These are phyloP conservation scores for Campylomormyrus tamandua DNA, from an alignment of 2,113 vertebrate genomes.

Conservation along the genomic window DNA sequence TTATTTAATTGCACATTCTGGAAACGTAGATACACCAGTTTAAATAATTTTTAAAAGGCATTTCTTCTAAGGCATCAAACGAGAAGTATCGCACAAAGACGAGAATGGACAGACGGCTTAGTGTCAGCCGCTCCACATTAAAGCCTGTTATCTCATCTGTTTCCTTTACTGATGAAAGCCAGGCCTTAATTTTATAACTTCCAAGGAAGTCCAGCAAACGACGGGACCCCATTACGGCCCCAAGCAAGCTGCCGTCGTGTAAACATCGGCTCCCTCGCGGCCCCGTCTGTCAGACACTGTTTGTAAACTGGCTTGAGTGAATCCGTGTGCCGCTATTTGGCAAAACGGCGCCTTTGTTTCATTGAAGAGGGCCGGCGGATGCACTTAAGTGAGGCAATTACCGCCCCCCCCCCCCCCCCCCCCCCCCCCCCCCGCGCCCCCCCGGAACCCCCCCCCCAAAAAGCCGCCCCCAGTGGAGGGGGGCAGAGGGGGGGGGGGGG, in stretches of 20 bases:
- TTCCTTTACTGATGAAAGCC: conserved; percentile 12
- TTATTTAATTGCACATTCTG: background rate
- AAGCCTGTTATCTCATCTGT: background rate
- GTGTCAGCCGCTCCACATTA: background rate
- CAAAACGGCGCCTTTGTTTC: background rate
- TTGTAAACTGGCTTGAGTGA: conserved; percentile 2
- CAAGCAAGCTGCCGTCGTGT: background rate
- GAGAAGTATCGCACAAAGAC: background rate
- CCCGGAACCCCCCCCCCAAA: too few species aligned
- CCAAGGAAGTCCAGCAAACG: background rate
- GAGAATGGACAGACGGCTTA: background rate
- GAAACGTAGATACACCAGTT: background rate
- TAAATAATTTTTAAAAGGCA: background rate
- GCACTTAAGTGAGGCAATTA: conserved; percentile 10
- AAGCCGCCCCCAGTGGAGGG: too few species aligned
- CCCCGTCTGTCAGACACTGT: background rate
- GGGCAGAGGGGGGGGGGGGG: too few species aligned
- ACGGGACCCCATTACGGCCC: background rate
- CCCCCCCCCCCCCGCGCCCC: too few species aligned
- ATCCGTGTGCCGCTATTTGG: background rate
- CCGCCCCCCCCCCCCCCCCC: background rate
- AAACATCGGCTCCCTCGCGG: conserved; percentile 2
- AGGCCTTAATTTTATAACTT: background rate
- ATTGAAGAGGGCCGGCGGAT: background rate
- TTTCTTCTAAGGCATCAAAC: background rate